Evolutionary conservation across 2,113 vertebrate genomes (phyloP), one percentile per base, ranked within the genome.

Genomic region (Pardalotus punctatus): DNA sequence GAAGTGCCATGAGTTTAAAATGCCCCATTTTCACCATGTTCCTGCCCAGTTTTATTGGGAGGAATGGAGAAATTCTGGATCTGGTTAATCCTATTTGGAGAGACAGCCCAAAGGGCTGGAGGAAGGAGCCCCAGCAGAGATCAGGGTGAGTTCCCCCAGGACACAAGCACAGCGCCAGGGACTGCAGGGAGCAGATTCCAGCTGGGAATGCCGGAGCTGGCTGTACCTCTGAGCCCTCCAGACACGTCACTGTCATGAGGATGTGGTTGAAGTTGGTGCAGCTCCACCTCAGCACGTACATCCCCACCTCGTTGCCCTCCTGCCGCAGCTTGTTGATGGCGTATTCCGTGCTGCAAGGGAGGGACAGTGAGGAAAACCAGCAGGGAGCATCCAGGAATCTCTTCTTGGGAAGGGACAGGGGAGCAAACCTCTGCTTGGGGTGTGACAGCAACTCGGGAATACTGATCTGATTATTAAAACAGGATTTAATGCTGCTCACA

Each of bases 201-300:
- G 40, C 62, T 50, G 80, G 71, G 76, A 38, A 33, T 11, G 10
- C 10, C 53, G 3, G 40, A 29, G 40, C 20, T 80, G 76, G 9
- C n/a, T 0, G 43, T 93, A 98, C 98, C 98, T 98, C 97, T 5
- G 98, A 96, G 67, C 94, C 97, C 65, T 99, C 99, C 42, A 71
- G 97, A 96, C 99, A 99, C 33, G 99, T 98, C 90, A 99, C 99
- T 1, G 99, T 99, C 98, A 99, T 99, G 83, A 99, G 99, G 88
- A 99, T 99, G 97, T 98, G 98, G 96, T 99, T 98, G 36, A 99
- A 99, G 86, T 99, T 99, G 0, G 99, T 99, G 93, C 99, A 99
- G 98, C 99, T 99, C 99, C 99, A 99, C 51, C 99, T 98, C 91
- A 99, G 93, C 62, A 99, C 98, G 2, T 99, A 99, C 92, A 98